Base-by-base conservation (phyloP, 2,113 vertebrate species). In the Salminus brasiliensis region DNA sequence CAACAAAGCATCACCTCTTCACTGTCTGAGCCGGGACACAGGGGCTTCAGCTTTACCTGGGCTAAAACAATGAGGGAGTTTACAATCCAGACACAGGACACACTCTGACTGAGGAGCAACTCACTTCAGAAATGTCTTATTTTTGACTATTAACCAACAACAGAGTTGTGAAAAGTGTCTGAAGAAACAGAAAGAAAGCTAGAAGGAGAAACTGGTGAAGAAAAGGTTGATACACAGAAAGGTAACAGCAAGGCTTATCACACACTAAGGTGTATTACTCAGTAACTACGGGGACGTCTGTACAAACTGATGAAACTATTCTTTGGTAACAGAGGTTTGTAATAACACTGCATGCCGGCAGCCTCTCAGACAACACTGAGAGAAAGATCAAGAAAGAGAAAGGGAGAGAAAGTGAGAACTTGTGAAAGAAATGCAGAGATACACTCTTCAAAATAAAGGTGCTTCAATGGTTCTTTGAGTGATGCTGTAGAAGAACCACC, bases 1-100 rank as follows among this genome's bases (percentile, higher is more conserved):
- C 32, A 11, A 74, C 53, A 63, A 63, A 74, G 32, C 59, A 18
- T 74, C 27, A 63, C 57, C 59, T 34, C 62, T 63, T 74, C 72
- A 63, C 72, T n/a, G 72, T 63, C 72, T 74, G 41, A 29, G 59
- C 72, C 29, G 45, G 29, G n/a, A 43, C 39, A 52, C 47, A 52
- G 47, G 47, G 47, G 47, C 47, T 15, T 74, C n/a, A 10, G 25
- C 16, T 45, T 62, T 62, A 60, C 43, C 55, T 47, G 5, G 30
- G n/a, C 43, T 74, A 45, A 30, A 60, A 21, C 39, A 30, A 74
- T 74, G 23, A 57, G 52, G 16, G 52, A 34, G 27, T 72, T 25
- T 39, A 41, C 5, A n/a, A n/a, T n/a, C n/a, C n/a, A n/a, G n/a
- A n/a, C n/a, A n/a, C n/a, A n/a, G n/a, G n/a, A n/a, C n/a, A 25